phyloP scores from a whole-genome alignment of 2,888 invertebrate genomes.

The Malacosoma neustria region DNA sequence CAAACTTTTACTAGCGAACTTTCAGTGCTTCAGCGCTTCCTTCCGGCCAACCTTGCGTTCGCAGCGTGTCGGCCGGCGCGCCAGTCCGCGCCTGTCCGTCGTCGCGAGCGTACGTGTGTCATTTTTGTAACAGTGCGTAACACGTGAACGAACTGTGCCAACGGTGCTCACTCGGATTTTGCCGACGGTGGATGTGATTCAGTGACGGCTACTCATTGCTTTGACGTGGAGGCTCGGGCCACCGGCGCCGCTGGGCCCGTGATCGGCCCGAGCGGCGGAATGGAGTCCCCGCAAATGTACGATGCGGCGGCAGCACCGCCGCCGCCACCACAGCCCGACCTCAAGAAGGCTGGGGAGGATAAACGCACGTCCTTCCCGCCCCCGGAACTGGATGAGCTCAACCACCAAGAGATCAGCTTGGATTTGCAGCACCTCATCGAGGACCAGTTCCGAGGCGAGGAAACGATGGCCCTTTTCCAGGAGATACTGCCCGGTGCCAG shows the following conservation, averaged over 20 bases:
- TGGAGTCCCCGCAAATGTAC: conserved; percentile 93
- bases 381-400: conserved; percentile 90
- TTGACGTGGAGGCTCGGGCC: conserved; percentile 68
- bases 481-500: conserved; percentile 82
- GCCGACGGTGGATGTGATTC: conserved; percentile 53
- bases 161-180: conserved; percentile 23
- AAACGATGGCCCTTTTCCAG: conserved; percentile 83
- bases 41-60: conserved; percentile 59
- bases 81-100: conserved; percentile 54
- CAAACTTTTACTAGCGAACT: conserved; percentile 58
- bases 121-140: conserved; percentile 21
- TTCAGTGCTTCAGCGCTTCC: conserved; percentile 62
- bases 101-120: conserved; percentile 45
- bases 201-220: conserved; percentile 63
- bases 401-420: conserved; percentile 93
- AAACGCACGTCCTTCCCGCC: conserved; percentile 84
- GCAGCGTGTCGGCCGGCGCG: conserved; percentile 32
- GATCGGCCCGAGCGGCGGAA: conserved; percentile 70
- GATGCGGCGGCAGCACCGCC: conserved; percentile 79
- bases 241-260: conserved; percentile 62
- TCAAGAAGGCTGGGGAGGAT: conserved; percentile 76
- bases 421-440: conserved; percentile 95
- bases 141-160: conserved; percentile 10
- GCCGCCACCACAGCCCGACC: conserved; percentile 77
- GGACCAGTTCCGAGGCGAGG: conserved; percentile 90